Evolutionary conservation across 2,888 invertebrate species (phyloP).

Genomic region (Gymnosoma rotundatum): DNA sequence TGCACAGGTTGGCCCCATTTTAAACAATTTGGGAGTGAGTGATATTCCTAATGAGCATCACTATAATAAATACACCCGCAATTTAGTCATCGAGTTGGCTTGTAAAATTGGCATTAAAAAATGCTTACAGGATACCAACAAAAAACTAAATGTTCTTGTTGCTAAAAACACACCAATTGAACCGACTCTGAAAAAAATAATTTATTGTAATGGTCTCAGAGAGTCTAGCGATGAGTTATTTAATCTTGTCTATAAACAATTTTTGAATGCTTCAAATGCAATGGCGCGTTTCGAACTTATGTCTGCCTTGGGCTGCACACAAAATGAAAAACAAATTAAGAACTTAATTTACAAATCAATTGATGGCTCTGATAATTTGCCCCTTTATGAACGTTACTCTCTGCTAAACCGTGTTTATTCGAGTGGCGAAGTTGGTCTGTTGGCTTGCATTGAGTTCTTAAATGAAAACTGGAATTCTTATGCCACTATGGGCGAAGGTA

Average conservation of each 20-base stretch:
- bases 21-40: slow-evolving; percentile 76
- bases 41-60: slow-evolving; percentile 77
- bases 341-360: slow-evolving; percentile 82
- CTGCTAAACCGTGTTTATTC: slow-evolving; percentile 77
- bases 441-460: slow-evolving; percentile 83
- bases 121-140: slow-evolving; percentile 77
- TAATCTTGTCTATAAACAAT: slow-evolving; percentile 85
- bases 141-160: slow-evolving; percentile 75
- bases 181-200: slow-evolving; percentile 77
- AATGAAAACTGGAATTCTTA: slow-evolving; percentile 79
- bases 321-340: slow-evolving; percentile 83
- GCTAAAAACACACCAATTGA: slow-evolving; percentile 74
- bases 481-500: slow-evolving; percentile 69
- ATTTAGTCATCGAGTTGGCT: slow-evolving; percentile 77
- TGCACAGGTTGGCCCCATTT: slow-evolving; percentile 75
- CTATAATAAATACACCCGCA: slow-evolving; percentile 76
- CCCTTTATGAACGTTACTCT: slow-evolving; percentile 76
- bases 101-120: slow-evolving; percentile 76
- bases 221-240: slow-evolving; percentile 83
- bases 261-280: slow-evolving; percentile 83
- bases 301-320: slow-evolving; percentile 86
- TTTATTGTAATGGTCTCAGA: slow-evolving; percentile 81
- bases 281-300: slow-evolving; percentile 85
- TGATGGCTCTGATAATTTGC: slow-evolving; percentile 71
- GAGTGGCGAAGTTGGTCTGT: slow-evolving; percentile 82